Base-by-base conservation (phyloP, 2,888 invertebrate genomes). In the Frankliniella fusca region DNA sequence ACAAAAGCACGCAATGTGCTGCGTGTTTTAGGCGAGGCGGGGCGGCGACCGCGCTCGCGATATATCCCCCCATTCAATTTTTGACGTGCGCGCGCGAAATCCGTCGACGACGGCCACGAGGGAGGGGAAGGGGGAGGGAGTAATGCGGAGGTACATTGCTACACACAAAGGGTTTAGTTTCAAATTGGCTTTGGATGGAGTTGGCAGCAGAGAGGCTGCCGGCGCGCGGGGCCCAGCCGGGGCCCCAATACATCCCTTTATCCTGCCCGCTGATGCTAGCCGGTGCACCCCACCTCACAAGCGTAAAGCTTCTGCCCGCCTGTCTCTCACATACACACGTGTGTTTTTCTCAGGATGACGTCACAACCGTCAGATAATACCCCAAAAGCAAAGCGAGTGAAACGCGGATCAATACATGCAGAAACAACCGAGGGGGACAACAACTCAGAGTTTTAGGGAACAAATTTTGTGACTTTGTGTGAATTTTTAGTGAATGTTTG, bases 121-220 rank as follows among this genome's bases (percentile, higher is more conserved):
- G 38, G 38, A 3, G 5, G 5, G 38, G 38, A 38, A 38, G 38
- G 38, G 38, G 38, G 38, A 38, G 38, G 38, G 38, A 9, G 70
- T 70, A 70, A 70, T 70, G 70, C 23, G 11, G 23, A 10, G 70
- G 70, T 70, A 23, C 70, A n/a, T 70, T 38, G 38, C 38, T 38
- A 38, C 38, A 38, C 70, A 70, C 70, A 70, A 70, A 70, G 70
- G 70, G 70, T 70, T 70, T 70, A 70, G 70, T 70, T 70, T 70
- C 70, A 70, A 70, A 70, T 70, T 70, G 70, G 70, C 70, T 70
- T 70, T 70, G 70, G 70, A n/a, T 70, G 61, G 61, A 61, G 61
- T 61, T 61, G 61, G 61, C 61, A 61, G 38, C 38, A 38, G 38
- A 38, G 38, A 38, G 38, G 38, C 38, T 54, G 20, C 61, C 61